Percentiles rank a stretch among this genome's conserved stretches.
phyloP scores from a whole-genome alignment of 2,797 vertebrate species.

The Enteromius anoplus region DNA sequence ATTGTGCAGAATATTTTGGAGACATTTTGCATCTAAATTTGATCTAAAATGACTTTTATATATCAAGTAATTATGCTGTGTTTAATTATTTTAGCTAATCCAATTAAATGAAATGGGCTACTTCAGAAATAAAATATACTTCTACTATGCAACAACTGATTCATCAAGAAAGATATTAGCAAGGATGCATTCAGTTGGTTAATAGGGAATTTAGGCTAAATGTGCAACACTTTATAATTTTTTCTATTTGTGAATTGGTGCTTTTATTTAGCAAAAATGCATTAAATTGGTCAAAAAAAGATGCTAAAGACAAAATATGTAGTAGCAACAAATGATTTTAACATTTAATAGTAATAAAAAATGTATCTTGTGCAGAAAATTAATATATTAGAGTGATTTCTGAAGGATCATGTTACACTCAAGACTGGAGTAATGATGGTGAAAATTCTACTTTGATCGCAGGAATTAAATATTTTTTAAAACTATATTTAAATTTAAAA shows the following conservation, averaged over 20 bases:
- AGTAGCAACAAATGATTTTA: not conserved
- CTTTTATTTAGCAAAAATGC: not conserved
- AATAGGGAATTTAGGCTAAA: not conserved
- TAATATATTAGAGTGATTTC: not conserved
- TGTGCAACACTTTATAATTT: not conserved
- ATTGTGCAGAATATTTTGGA: too few relatives aligned
- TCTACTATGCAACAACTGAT: not conserved
- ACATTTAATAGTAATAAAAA: not conserved
- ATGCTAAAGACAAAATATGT: not conserved
- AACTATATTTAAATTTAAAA: not conserved
- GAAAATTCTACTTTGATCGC: not conserved
- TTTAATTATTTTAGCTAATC: too few relatives aligned
- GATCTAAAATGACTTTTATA: too few relatives aligned
- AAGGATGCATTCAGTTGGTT: not conserved
- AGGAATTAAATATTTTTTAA: not conserved
- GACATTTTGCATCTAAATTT: too few relatives aligned
- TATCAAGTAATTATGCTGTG: too few relatives aligned
- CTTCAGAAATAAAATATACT: too few relatives aligned
- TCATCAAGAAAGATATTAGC: not conserved
- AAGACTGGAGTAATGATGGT: not conserved
- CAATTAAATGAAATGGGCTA: too few relatives aligned
- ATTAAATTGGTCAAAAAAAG: not conserved
- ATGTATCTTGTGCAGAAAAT: not conserved
- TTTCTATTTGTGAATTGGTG: not conserved
- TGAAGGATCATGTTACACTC: not conserved